Conservation (phyloP, 2,113 vertebrate species). For the Piprites chloris region DNA sequence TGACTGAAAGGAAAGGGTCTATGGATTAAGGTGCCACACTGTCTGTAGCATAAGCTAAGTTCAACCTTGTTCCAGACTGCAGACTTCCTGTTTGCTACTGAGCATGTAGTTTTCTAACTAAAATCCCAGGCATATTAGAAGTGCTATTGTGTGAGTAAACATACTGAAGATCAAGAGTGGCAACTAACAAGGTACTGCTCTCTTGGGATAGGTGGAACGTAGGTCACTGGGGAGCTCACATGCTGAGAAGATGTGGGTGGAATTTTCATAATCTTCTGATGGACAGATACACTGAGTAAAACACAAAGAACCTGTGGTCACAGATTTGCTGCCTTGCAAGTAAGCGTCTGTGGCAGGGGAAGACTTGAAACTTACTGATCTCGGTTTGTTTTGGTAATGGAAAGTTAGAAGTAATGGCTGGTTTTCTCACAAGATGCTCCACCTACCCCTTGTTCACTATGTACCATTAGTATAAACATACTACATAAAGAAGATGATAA, state of each 20-base stretch:
- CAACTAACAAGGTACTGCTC: neutral
- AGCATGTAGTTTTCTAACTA: neutral
- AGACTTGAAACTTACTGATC: conserved; percentile 35
- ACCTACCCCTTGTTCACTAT: neutral
- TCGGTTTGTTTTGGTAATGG: conserved; percentile 26
- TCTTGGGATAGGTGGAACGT: neutral
- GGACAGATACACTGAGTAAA: conserved; percentile 13
- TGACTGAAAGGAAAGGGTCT: neutral
- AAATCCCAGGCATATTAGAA: neutral
- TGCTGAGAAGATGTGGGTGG: neutral
- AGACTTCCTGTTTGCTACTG: neutral
- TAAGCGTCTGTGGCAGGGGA: neutral
- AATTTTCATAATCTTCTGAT: neutral
- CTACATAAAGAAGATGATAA: neutral
- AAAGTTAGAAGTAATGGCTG: conserved; percentile 30
- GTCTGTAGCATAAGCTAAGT: neutral
- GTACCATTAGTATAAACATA: neutral
- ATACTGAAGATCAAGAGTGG: neutral
- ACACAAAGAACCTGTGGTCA: conserved; percentile 14
- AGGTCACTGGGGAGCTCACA: neutral
- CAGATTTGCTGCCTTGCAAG: conserved; percentile 15
- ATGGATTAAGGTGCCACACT: neutral
- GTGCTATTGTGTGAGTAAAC: neutral
- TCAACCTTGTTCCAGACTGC: neutral
- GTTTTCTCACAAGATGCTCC: conserved; percentile 17